phyloP scores from a whole-genome alignment of 2,113 vertebrate species.

The Turnix velox region DNA sequence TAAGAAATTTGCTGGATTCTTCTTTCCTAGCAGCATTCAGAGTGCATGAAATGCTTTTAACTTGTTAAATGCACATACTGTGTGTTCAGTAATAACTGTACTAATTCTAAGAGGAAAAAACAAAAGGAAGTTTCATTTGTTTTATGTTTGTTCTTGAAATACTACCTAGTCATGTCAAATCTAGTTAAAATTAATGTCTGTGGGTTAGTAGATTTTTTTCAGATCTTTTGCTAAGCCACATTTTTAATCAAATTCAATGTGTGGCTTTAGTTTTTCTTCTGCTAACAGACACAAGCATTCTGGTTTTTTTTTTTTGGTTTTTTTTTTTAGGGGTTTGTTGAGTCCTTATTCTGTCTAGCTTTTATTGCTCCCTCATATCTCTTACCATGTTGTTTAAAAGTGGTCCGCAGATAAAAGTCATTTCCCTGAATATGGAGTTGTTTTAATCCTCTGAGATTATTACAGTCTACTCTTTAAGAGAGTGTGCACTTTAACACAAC shows the following conservation, averaged over 20 bases:
- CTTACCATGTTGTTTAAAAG: neutral
- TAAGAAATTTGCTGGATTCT: neutral
- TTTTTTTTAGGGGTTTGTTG: neutral
- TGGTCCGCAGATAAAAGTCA: neutral
- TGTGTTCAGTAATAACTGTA: neutral
- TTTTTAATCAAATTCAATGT: neutral
- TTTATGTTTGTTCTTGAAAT: neutral
- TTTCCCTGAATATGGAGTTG: neutral
- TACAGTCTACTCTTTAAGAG: neutral
- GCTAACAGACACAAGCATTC: neutral
- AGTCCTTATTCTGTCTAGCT: neutral
- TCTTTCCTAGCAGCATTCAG: neutral
- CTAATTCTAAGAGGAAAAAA: neutral
- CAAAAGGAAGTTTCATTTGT: neutral
- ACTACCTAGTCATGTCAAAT: neutral
- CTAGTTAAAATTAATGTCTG: neutral
- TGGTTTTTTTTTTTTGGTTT: neutral
- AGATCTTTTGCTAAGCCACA: neutral
- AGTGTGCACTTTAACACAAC: neutral
- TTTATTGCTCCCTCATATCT: neutral
- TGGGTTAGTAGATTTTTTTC: neutral
- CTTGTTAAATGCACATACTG: neutral
- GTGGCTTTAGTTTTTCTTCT: neutral
- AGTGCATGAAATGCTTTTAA: neutral
- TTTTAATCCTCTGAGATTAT: neutral